Percentiles rank a stretch among this genome's conserved stretches.
Conservation (phyloP, 2,797 vertebrate species). For the Pseudochirops corinnae region DNA sequence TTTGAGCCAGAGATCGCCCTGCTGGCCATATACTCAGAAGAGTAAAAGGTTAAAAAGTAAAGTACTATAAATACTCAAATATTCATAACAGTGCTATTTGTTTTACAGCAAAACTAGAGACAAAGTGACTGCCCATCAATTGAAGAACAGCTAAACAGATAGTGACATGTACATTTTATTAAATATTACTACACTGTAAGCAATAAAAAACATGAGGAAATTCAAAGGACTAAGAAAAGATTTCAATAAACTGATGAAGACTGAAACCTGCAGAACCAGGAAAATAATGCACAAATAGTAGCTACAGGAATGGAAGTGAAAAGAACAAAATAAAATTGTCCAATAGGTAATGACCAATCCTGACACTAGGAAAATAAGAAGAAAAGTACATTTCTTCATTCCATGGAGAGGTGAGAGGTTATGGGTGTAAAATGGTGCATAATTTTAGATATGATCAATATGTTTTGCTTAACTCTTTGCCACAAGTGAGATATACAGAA, state of each 20-base stretch:
- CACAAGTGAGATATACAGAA: no score
- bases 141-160: not conserved
- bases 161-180: not conserved
- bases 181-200: not conserved
- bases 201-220: not conserved
- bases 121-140: not conserved
- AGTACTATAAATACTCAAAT: not conserved
- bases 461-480: no score
- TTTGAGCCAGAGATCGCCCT: not conserved
- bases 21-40: not conserved
- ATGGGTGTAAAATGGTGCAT: no score
- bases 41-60: not conserved
- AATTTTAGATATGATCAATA: no score
- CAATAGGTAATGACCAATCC: not conserved
- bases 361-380: not conserved
- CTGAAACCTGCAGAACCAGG: not conserved
- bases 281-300: not conserved
- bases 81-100: not conserved
- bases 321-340: not conserved
- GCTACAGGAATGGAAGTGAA: not conserved
- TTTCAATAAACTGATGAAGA: not conserved
- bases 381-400: not conserved
- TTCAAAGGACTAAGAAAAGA: not conserved
- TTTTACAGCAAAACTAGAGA: not conserved
- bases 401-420: not conserved